Base-by-base conservation (phyloP, 2,888 invertebrate species). In the Globia sparganii region DNA sequence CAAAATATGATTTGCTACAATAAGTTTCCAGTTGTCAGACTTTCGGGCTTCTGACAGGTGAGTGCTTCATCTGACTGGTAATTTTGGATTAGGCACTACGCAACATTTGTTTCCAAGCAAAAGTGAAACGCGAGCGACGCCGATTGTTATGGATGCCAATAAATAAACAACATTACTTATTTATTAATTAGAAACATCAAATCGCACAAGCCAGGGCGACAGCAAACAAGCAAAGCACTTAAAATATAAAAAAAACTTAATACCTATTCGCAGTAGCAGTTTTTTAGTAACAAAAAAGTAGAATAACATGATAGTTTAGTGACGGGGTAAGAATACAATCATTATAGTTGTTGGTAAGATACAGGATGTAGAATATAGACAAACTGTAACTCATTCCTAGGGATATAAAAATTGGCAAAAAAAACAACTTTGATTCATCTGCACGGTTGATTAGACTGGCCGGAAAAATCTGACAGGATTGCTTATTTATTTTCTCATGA, bases 261-360 rank as follows among this genome's bases (percentile, higher is more conserved):
- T 6, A 77, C 62, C 25, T 40, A 21, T 46, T 64, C 25, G 77
- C 81, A 49, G 3, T 21, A 21, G 76, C 81, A 72, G 46, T 18
- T 21, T 18, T 13, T n/a, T 15, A 2, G 31, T 25, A 5, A n/a
- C 0, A 58, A 69, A 62, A 53, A 70, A 15, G 15, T 46, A 21
- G 61, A 56, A 37, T 18, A 62, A 37, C n/a, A 28, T 25, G 46
- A 37, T 58, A 21, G 6, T 21, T 68, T 25, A 11, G 34, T 37
- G n/a, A 71, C 37, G 46, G 0, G 1, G 31, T 62, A n/a, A 28
- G 28, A 61, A 61, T 67, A 66, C n/a, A 73, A 56, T 31, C 2
- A 43, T 53, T 70, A 11, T 4, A 56, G 13, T 5, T 1, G 4
- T 56, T 13, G 40, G 2, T 56, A 40, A 5, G 11, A n/a, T 46